phyloP scores from a whole-genome alignment of 2,113 vertebrate genomes.

The Nothobranchius kuhntae region DNA sequence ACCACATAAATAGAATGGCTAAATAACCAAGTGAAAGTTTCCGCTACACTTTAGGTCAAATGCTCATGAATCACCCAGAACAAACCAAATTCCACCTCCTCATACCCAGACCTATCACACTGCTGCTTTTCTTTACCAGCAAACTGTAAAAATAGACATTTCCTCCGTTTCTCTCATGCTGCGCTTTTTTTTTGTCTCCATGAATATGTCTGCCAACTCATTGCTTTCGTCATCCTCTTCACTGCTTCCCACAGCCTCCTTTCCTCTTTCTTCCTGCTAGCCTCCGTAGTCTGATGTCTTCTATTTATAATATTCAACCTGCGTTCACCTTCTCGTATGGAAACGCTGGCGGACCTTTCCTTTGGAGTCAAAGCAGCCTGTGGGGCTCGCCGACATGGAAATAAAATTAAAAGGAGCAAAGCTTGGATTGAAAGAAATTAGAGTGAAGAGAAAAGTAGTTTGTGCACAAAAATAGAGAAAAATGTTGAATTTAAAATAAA shows the following conservation, averaged over 20 bases:
- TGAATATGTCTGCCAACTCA: conserved; percentile 42
- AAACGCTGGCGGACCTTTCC: conserved; percentile 26
- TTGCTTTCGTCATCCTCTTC: conserved; percentile 49
- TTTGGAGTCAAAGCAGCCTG: conserved; percentile 34
- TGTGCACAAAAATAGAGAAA: background rate
- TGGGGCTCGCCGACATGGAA: conserved; percentile 41
- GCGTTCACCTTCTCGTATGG: conserved; percentile 64
- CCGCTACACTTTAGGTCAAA: conserved; percentile 48
- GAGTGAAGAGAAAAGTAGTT: background rate
- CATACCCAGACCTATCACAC: conserved; percentile 54
- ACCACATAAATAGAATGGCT: background rate
- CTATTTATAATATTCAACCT: conserved; percentile 72
- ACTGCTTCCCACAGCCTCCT: conserved; percentile 41
- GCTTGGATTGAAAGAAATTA: conserved; percentile 6
- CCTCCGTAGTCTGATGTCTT: conserved; percentile 45
- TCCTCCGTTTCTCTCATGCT: conserved; percentile 33
- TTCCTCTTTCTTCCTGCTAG: conserved; percentile 25
- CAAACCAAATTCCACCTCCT: conserved; percentile 35
- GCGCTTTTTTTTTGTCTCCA: conserved; percentile 43
- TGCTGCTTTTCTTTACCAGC: conserved; percentile 40
- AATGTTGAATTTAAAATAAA: background rate
- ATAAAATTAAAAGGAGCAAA: conserved; percentile 5
- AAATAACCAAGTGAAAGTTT: conserved; percentile 31
- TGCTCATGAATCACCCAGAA: conserved; percentile 35
- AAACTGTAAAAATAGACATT: conserved; percentile 70